Evolutionary conservation across 2,113 vertebrate species (phyloP), one percentile per base, ranked within the genome.

Genomic region (Ochotona princeps): DNA sequence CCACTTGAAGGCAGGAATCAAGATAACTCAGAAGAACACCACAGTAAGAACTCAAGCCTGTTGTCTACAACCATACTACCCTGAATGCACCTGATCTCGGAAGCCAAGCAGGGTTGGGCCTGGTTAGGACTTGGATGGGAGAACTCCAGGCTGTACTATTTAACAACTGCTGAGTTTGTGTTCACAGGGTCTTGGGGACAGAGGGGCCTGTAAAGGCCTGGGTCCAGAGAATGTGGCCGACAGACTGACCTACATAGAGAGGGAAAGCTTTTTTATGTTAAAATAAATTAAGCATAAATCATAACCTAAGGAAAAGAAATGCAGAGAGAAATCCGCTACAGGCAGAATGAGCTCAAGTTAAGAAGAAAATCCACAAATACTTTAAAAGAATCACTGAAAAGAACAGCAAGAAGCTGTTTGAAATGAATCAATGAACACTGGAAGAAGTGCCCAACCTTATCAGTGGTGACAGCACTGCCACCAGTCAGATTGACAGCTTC

Each of bases 1-100:
- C 32, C 73, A 9, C 2, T 1, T 21, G 32, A 25, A 14, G n/a
- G 25, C 82, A n/a, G 0, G 2, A 1, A 2, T 4, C 66, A 18
- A 47, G 44, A 28, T 2, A 80, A 18, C 9, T 10, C 17, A 12
- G 38, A 30, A 44, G 38, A 11, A 30, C 44, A 28, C 47, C 11
- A 28, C 2, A 8, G 4, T 11, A 1, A 60, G 30, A 80, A 18
- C 32, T 61, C 10, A 35, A 26, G 26, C 10, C 18, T 10, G 2
- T 17, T 44, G 38, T 44, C 4, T 44, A 44, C 6, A 6, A 6
- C 38, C 38, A 44, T 44, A 6, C 38, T 44, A 44, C 38, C 38
- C 38, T 44, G 38, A 44, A 44, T 6, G 6, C 38, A 44, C 38
- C 38, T 44, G 6, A 44, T 44, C 38, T 44, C 38, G 6, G 38